These are phyloP conservation scores for Microtus pennsylvanicus DNA, from an alignment of 2,113 vertebrate genomes.

Conservation along the genomic window DNA sequence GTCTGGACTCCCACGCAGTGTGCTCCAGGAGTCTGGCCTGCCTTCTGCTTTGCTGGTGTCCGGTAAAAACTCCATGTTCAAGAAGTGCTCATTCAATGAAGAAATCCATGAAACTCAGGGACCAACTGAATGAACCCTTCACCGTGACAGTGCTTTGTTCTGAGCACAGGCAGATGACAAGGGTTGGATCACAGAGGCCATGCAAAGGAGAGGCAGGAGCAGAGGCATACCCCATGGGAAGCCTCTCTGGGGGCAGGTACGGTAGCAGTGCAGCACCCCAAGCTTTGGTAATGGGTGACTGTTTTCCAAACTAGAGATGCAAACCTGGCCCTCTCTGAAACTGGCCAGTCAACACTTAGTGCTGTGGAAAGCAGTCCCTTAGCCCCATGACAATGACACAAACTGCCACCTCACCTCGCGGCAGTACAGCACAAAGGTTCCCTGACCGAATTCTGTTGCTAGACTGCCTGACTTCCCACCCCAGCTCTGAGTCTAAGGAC, in stretches of 20 bases:
- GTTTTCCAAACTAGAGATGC: background rate
- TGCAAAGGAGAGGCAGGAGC: background rate
- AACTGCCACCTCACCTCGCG: background rate
- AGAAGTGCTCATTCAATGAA: background rate
- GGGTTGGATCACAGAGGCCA: background rate
- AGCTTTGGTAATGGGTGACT: no score
- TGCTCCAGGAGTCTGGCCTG: background rate
- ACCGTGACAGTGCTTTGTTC: background rate
- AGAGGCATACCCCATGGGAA: background rate
- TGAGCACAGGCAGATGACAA: background rate
- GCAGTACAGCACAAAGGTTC: background rate
- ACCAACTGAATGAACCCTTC: background rate
- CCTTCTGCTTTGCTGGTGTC: background rate
- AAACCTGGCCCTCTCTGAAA: background rate
- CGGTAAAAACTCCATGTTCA: background rate
- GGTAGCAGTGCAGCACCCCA: accelerated
- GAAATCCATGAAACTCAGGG: background rate
- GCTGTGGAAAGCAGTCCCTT: background rate
- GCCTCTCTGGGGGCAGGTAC: background rate
- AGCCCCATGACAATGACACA: background rate
- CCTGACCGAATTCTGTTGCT: background rate
- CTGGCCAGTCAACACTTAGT: background rate
- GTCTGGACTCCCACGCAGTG: no score
- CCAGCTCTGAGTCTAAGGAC: background rate
- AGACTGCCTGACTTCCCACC: background rate